Evolutionary conservation across 2,113 vertebrate species (phyloP), one percentile per base, ranked within the genome.

Genomic region (Oncorhynchus masou): DNA sequence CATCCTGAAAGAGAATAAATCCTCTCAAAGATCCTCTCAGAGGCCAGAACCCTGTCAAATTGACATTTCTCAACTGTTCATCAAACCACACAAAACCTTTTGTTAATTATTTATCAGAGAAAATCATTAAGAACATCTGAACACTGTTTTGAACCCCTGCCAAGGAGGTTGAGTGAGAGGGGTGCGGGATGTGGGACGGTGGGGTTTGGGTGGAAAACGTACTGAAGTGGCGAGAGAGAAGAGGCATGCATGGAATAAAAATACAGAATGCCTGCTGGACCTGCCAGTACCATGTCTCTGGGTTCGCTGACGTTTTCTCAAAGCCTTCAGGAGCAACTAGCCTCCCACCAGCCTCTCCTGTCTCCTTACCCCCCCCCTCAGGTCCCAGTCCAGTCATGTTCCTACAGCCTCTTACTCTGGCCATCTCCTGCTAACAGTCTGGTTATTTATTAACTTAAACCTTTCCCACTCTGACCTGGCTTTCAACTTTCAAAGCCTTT

Each of bases 381-480:
- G 79, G 86, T 84, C 81, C 39, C 8, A 45, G 39, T 45, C 20
- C 68, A 86, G 89, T 86, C 88, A 86, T 92, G 91, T 92, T 88
- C 91, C 84, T 91, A 89, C 93, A 93, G 93, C 93, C 93, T 93
- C 86, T 94, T 94, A 92, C 93, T 93, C 87, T 86, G 91, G 89
- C 74, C 71, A 74, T 87, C 83, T 88, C 89, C 93, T 90, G 93
- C 94, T 94, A 94, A 94, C 92, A 87, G 87, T 9, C 39, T 79
- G 84, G 89, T 92, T 93, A 94, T 94, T 94, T 94, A 94, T 93
- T 94, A 91, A 92, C 92, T 87, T 88, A 91, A 87, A 86, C 87
- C 90, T 85, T 84, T 85, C 86, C 90, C 90, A 85, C 74, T 84
- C 87, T 45, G 39, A 9, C 39, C 39, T 45, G 39, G 39, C 39